These are phyloP conservation scores for Corythornis madagascariensis DNA, from an alignment of 2,113 vertebrate genomes.

Conservation along the genomic window DNA sequence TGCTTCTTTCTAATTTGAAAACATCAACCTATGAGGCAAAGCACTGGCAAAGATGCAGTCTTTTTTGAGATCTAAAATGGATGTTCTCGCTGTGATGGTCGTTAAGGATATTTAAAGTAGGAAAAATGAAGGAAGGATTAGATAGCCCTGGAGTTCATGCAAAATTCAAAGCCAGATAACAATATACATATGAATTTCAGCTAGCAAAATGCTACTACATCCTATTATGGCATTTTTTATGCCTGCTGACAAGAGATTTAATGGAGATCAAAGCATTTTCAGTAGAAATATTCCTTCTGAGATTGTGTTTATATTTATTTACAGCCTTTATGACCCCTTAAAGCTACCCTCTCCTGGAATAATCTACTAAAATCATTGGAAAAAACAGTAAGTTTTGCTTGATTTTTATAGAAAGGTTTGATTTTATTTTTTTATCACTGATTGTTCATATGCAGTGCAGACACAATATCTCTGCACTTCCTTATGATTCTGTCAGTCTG, in stretches of 20 bases:
- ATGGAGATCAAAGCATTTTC: constrained; percentile 6
- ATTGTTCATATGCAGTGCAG: background rate
- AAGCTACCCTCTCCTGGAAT: background rate
- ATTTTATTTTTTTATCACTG: constrained; percentile 3
- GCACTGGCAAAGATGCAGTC: background rate
- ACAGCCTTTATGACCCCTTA: background rate
- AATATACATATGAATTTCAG: background rate
- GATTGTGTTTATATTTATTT: constrained; percentile 24
- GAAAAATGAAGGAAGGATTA: background rate
- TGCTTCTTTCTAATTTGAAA: constrained; percentile 7
- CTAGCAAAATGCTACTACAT: background rate
- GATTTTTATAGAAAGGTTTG: background rate
- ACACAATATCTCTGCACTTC: background rate
- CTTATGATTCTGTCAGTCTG: background rate
- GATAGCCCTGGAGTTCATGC: background rate
- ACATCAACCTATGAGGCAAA: background rate
- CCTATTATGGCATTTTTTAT: background rate
- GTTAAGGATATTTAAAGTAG: constrained; percentile 10
- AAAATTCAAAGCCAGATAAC: constrained; percentile 38
- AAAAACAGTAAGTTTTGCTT: constrained; percentile 7
- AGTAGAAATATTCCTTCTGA: background rate
- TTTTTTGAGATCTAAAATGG: constrained; percentile 33
- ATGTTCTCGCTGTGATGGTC: constrained; percentile 26
- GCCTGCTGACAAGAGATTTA: constrained; percentile 32
- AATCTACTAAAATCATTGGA: background rate